phyloP scores from a whole-genome alignment of 2,888 invertebrate genomes.

The Opisthograptis luteolata region DNA sequence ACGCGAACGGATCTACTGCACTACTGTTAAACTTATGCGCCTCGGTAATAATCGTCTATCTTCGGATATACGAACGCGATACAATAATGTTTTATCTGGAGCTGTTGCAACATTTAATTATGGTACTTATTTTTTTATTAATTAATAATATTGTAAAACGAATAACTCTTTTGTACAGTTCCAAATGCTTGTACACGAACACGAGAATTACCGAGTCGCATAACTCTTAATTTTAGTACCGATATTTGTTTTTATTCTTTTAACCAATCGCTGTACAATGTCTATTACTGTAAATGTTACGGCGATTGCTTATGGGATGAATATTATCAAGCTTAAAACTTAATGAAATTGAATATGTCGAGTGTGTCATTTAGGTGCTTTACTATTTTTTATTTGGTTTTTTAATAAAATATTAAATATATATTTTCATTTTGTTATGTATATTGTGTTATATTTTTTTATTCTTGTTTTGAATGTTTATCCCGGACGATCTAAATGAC shows the following conservation, averaged over 20 bases:
- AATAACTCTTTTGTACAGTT: no score
- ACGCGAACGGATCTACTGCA: conserved; percentile 7
- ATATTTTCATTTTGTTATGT: conserved; percentile 30
- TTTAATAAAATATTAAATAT: conserved; percentile 8
- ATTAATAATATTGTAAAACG: no score
- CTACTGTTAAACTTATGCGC: no score
- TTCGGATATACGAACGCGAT: no score
- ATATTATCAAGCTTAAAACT: conserved; percentile 31
- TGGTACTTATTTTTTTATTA: no score
- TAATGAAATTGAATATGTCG: conserved; percentile 32
- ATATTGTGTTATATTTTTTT: conserved; percentile 31
- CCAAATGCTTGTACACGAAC: no score
- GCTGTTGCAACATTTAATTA: no score
- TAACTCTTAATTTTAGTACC: no score
- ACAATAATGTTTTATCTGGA: no score
- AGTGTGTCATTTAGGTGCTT: conserved; percentile 37
- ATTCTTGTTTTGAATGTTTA: conserved; percentile 24
- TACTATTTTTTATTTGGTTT: conserved; percentile 17
- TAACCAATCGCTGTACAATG: conserved; percentile 13
- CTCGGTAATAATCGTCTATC: no score
- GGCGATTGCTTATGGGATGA: conserved; percentile 31
- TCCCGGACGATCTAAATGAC: conserved; percentile 39
- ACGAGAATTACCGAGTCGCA: no score
- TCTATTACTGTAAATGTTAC: conserved; percentile 15
- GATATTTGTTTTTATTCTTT: not conserved